Conservation (phyloP, 2,888 invertebrate genomes). For the Homarus gammarus region DNA sequence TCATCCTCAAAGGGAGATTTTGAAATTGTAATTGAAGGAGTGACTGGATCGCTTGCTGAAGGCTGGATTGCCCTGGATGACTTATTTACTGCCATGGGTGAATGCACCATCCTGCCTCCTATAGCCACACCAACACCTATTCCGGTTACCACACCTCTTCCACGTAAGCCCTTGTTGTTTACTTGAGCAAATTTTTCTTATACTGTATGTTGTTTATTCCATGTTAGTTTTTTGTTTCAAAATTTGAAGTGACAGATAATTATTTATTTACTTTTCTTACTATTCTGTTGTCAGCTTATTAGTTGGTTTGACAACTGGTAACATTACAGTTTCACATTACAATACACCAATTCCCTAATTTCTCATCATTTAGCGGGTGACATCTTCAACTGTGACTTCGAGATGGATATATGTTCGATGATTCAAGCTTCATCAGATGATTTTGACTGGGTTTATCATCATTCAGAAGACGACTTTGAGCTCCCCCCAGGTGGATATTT, state of each 20-base stretch:
- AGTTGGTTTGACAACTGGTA: too few species aligned
- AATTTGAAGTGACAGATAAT: too few species aligned
- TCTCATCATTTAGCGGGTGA: slow-evolving; percentile 20
- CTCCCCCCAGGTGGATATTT: slow-evolving; percentile 55
- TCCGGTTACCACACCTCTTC: slow-evolving; percentile 26
- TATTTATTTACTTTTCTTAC: neutral
- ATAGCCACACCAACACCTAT: slow-evolving; percentile 43
- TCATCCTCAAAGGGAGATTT: slow-evolving; percentile 32
- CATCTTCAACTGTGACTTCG: slow-evolving; percentile 61
- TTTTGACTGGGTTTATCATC: slow-evolving; percentile 53
- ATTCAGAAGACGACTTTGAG: slow-evolving; percentile 39
- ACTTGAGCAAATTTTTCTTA: neutral
- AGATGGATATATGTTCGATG: slow-evolving; percentile 39
- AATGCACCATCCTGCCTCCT: slow-evolving; percentile 44
- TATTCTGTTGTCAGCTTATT: too few species aligned
- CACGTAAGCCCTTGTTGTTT: slow-evolving; percentile 25
- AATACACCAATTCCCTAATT: neutral
- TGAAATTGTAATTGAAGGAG: slow-evolving; percentile 50
- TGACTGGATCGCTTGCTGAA: slow-evolving; percentile 31
- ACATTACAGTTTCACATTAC: neutral
- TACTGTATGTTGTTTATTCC: neutral
- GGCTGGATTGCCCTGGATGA: slow-evolving; percentile 68
- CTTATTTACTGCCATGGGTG: slow-evolving; percentile 35
- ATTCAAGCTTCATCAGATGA: slow-evolving; percentile 20
- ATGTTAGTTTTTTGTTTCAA: neutral